These are phyloP conservation scores for Lordiphosa fenestrarum DNA, from an alignment of 2,888 invertebrate genomes.

Conservation along the genomic window DNA sequence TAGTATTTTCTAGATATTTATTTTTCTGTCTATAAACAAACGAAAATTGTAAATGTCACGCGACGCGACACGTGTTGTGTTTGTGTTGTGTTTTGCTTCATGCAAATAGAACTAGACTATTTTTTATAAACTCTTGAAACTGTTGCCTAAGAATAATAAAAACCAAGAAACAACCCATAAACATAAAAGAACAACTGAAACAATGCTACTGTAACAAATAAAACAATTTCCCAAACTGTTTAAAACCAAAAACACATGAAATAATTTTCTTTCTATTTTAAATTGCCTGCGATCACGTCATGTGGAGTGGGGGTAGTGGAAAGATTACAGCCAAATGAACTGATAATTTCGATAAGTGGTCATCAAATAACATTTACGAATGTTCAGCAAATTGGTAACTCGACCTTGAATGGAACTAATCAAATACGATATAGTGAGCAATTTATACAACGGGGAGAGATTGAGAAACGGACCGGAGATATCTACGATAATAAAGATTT, in stretches of 20 bases:
- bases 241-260: slow-evolving; percentile 1
- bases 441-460: neutral
- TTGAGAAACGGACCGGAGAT: neutral
- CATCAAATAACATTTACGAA: slow-evolving; percentile 1
- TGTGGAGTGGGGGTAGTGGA: slow-evolving; percentile 7
- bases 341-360: slow-evolving; percentile 8
- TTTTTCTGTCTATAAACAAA: slow-evolving; percentile 29
- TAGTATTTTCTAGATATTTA: slow-evolving; percentile 54
- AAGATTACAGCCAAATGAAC: neutral
- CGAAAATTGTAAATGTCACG: slow-evolving; percentile 3
- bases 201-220: slow-evolving; percentile 9
- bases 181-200: slow-evolving; percentile 1
- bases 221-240: neutral
- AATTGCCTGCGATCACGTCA: slow-evolving; percentile 35
- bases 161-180: slow-evolving; percentile 15
- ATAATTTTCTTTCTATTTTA: slow-evolving; percentile 4
- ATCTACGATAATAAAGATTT: too few species aligned
- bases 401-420: slow-evolving; percentile 3
- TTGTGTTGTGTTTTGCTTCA: slow-evolving; percentile 7
- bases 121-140: slow-evolving; percentile 52
- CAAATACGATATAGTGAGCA: neutral
- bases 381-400: neutral
- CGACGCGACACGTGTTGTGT: neutral
- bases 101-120: slow-evolving; percentile 34
- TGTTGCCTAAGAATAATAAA: slow-evolving; percentile 26